phyloP scores from a whole-genome alignment of 2,113 vertebrate genomes.

The Callorhinus ursinus region DNA sequence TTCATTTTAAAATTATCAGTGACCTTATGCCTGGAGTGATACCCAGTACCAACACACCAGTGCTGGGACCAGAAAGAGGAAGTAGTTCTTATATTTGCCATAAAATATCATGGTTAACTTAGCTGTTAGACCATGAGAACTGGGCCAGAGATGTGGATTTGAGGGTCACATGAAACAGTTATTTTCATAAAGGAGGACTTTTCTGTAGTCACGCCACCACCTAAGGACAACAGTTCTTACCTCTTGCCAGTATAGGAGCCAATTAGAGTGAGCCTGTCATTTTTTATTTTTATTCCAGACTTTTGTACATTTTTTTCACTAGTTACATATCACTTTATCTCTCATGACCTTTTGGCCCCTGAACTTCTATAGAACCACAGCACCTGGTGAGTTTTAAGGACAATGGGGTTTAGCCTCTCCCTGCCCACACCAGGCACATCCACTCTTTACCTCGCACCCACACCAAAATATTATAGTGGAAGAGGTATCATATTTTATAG shows the following conservation, averaged over 20 bases:
- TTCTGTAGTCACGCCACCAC: not conserved
- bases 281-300: not conserved
- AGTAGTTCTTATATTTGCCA: not conserved
- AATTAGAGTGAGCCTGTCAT: not conserved
- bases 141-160: not conserved
- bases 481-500: not conserved
- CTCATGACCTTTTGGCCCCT: not conserved
- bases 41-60: not conserved
- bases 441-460: rapidly evolving
- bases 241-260: not conserved
- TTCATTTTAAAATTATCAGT: not conserved
- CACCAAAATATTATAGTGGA: not conserved
- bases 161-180: not conserved
- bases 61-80: not conserved
- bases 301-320: not conserved
- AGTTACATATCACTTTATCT: not conserved
- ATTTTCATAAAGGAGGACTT: not conserved
- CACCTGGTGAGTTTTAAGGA: not conserved
- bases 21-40: not conserved
- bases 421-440: not conserved
- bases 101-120: not conserved
- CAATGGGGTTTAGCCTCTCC: not conserved
- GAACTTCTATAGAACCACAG: not conserved
- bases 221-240: not conserved
- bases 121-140: not conserved